These are phyloP conservation scores for Nycticorax nycticorax DNA, from an alignment of 2,113 vertebrate species.

Conservation along the genomic window DNA sequence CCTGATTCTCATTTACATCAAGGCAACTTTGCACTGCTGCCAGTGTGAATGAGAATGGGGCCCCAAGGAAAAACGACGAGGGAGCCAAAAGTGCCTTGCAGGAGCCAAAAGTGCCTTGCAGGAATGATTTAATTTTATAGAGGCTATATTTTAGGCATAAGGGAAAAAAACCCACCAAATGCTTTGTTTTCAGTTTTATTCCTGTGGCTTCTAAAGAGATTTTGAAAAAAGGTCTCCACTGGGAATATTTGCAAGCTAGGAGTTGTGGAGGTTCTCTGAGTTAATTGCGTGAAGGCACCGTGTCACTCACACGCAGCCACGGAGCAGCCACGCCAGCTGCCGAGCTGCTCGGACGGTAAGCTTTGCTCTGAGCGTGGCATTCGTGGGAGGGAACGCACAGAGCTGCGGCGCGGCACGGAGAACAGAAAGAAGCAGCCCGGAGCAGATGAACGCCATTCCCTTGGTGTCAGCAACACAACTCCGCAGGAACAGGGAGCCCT, in stretches of 20 bases:
- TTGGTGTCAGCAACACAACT: neutral
- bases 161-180: neutral
- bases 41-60: neutral
- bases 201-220: neutral
- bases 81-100: neutral
- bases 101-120: neutral
- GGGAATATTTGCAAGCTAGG: neutral
- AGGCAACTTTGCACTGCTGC: neutral
- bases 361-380: neutral
- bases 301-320: neutral
- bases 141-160: neutral
- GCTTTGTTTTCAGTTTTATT: neutral
- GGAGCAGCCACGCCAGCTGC: conserved; percentile 10
- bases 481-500: neutral
- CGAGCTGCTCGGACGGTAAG: neutral
- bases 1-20: neutral
- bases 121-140: neutral
- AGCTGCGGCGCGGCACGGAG: neutral
- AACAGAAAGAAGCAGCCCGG: neutral
- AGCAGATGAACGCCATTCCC: neutral
- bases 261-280: neutral
- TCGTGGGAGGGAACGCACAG: neutral
- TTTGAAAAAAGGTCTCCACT: neutral
- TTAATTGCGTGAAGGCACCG: neutral
- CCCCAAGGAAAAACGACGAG: neutral